Evolutionary conservation across 2,888 invertebrate species (phyloP).

Genomic region (Choreutis nemorana): DNA sequence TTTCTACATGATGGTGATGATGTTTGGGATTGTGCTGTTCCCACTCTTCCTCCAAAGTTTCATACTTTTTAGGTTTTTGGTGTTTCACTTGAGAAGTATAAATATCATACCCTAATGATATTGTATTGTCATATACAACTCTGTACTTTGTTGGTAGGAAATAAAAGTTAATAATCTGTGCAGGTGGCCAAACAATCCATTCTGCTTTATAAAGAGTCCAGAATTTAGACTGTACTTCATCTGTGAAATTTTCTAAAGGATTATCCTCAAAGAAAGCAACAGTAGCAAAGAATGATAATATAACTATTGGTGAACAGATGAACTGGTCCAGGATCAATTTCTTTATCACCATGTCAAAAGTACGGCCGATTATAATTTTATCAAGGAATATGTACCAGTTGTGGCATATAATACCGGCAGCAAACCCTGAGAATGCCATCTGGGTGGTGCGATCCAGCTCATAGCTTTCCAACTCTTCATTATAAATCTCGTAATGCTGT

Average conservation of each 20-base stretch:
- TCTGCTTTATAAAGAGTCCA: conserved; percentile 84
- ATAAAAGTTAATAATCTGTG: conserved; percentile 92
- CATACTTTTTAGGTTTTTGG: conserved; percentile 21
- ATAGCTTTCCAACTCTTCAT: conserved; percentile 61
- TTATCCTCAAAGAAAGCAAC: conserved; percentile 76
- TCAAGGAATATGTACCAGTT: conserved; percentile 87
- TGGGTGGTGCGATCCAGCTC: conserved; percentile 71
- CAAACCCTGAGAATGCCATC: conserved; percentile 80
- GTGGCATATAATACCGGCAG: conserved; percentile 83
- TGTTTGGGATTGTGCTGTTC: no score
- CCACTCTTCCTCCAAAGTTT: conserved; percentile 4
- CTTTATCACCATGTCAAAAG: conserved; percentile 70
- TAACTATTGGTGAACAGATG: conserved; percentile 82
- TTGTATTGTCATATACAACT: conserved; percentile 85
- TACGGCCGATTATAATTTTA: conserved; percentile 72
- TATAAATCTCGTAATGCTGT: conserved; percentile 78
- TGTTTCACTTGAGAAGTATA: conserved; percentile 85
- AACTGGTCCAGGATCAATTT: conserved; percentile 86
- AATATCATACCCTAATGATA: conserved; percentile 86
- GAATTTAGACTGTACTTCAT: conserved; percentile 78
- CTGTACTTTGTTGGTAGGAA: conserved; percentile 82
- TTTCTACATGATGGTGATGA: no score
- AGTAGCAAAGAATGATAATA: conserved; percentile 79
- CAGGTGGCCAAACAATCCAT: conserved; percentile 93
- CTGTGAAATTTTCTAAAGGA: conserved; percentile 65